These are phyloP conservation scores for Cremastinae sp. DNA, from an alignment of 2,888 invertebrate genomes.

Conservation along the genomic window DNA sequence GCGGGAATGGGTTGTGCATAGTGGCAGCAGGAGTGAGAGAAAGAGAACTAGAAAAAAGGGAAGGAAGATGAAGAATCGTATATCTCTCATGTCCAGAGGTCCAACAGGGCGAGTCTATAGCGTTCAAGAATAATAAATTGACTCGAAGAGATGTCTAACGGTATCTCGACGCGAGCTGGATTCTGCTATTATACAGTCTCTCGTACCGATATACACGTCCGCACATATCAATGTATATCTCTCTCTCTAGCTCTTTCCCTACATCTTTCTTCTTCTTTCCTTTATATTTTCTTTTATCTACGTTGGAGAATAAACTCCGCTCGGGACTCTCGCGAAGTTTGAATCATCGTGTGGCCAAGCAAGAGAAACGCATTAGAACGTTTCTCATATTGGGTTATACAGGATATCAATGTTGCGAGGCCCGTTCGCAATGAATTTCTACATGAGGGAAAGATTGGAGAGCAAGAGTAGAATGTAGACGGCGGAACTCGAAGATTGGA, in stretches of 20 bases:
- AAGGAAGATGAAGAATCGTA: constrained; percentile 26
- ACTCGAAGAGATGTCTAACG: constrained; percentile 60
- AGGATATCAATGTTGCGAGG: constrained; percentile 41
- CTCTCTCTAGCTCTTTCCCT: background rate
- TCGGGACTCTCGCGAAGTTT: constrained; percentile 48
- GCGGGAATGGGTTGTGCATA: constrained; percentile 48
- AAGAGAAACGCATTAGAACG: constrained; percentile 70
- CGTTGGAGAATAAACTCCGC: constrained; percentile 20
- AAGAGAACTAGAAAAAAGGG: constrained; percentile 11
- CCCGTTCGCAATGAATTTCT: constrained; percentile 15
- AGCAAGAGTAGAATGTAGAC: constrained; percentile 5
- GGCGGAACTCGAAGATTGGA: constrained; percentile 48
- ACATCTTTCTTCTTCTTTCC: constrained; percentile 12
- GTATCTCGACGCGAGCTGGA: constrained; percentile 45
- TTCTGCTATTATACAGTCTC: constrained; percentile 45
- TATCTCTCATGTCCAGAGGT: constrained; percentile 48
- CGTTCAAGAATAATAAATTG: constrained; percentile 69
- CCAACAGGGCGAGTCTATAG: constrained; percentile 36
- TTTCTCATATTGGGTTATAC: constrained; percentile 19
- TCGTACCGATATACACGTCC: constrained; percentile 30
- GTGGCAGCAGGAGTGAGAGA: constrained; percentile 15
- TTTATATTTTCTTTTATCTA: constrained; percentile 31
- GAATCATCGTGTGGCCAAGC: constrained; percentile 61
- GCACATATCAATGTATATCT: constrained; percentile 16
- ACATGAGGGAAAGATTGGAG: constrained; percentile 6